Evolutionary conservation across 2,888 invertebrate genomes (phyloP).

Genomic region (Candidula unifasciata): DNA sequence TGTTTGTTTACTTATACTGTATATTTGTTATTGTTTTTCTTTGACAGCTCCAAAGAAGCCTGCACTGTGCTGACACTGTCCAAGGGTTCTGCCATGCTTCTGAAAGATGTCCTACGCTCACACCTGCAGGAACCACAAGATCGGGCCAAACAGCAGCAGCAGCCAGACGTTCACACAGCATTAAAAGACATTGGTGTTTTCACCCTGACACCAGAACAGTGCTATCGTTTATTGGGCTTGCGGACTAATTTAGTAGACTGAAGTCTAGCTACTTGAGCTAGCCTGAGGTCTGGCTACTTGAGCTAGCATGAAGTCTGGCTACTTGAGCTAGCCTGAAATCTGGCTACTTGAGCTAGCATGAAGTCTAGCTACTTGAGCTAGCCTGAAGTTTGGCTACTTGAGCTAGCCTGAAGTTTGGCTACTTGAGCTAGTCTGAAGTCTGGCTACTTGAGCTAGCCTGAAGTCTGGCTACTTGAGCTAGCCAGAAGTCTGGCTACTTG

Average conservation of each 20-base stretch:
- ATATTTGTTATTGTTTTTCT: not conserved
- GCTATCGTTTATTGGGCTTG: conserved; percentile 60
- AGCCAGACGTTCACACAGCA: conserved; percentile 66
- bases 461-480: conserved; percentile 58
- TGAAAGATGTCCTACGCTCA: conserved; percentile 82
- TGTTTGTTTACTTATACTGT: too few species aligned
- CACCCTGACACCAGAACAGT: conserved; percentile 66
- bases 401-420: conserved; percentile 59
- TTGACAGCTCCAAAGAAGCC: conserved; percentile 81
- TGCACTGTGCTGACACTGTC: conserved; percentile 86
- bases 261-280: not conserved
- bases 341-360: not conserved
- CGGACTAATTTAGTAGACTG: conserved; percentile 57
- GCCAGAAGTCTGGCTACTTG: conserved; percentile 57
- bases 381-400: conserved; percentile 59
- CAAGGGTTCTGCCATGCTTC: conserved; percentile 87
- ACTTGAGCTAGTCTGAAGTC: not conserved
- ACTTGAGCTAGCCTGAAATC: conserved; percentile 55
- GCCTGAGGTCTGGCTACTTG: not conserved
- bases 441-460: conserved; percentile 53
- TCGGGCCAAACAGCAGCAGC: conserved; percentile 54
- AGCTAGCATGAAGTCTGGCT: conserved; percentile 59
- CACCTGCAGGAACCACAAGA: conserved; percentile 61
- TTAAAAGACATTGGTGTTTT: conserved; percentile 75
- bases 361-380: conserved; percentile 40